Conservation (phyloP, 2,797 vertebrate genomes). For the Buceros bicornis region DNA sequence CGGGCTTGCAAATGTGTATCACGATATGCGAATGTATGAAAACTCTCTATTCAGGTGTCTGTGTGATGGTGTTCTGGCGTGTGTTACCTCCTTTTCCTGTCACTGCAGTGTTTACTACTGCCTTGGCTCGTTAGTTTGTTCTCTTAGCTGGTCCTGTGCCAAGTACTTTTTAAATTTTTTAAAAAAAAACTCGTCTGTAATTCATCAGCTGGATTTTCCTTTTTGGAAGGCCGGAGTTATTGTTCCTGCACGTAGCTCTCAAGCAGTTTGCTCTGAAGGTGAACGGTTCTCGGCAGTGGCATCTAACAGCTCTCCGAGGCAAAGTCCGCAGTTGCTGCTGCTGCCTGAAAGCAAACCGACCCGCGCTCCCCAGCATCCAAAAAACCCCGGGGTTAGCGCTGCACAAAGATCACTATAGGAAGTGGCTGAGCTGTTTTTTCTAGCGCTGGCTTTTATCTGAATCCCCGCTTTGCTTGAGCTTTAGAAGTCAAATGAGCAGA, state of each 20-base stretch:
- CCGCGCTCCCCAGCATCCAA: background rate
- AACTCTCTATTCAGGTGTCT: background rate
- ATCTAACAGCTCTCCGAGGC: background rate
- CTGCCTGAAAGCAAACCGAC: constrained; percentile 18
- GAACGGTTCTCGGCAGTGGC: background rate
- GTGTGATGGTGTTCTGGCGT: background rate
- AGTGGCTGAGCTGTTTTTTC: constrained; percentile 1
- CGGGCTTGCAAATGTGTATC: background rate
- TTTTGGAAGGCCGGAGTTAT: background rate
- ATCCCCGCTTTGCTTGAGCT: constrained; percentile 48
- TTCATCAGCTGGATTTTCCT: background rate
- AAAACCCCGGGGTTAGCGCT: constrained; percentile 47
- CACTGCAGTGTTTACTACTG: background rate
- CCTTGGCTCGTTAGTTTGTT: background rate
- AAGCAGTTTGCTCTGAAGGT: background rate
- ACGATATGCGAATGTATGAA: background rate
- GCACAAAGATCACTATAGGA: constrained; percentile 64
- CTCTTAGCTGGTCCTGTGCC: background rate
- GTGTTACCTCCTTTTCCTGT: background rate
- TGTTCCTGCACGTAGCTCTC: background rate
- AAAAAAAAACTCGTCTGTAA: background rate
- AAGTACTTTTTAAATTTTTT: background rate
- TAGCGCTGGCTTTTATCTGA: constrained; percentile 55
- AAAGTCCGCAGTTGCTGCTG: background rate
- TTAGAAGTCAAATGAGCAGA: constrained; percentile 73